Conservation (phyloP, 2,113 vertebrate genomes). For the Picathartes gymnocephalus region DNA sequence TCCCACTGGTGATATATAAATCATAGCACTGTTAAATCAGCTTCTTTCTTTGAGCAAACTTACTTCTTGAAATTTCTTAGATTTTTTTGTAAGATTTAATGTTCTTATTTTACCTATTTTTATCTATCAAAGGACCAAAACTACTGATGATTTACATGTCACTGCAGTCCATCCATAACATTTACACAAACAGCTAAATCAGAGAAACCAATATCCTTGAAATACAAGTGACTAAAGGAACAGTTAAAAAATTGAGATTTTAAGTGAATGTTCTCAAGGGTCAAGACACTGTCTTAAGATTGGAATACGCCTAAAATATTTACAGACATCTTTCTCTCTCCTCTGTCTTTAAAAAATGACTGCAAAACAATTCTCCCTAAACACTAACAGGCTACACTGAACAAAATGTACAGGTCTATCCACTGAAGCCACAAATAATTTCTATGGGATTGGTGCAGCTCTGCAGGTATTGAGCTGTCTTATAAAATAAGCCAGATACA, state of each 20-base stretch:
- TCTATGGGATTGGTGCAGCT: not conserved
- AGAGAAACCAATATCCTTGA: not conserved
- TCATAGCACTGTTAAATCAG: not conserved
- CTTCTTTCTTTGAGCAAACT: not conserved
- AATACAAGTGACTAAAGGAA: not conserved
- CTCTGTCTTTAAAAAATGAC: not conserved
- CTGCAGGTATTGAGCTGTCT: not conserved
- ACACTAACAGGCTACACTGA: not conserved
- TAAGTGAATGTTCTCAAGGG: not conserved
- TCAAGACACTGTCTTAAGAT: not conserved
- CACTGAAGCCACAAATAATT: not conserved
- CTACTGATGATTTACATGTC: not conserved
- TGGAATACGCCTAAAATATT: not conserved
- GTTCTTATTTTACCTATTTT: not conserved
- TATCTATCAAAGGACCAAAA: not conserved
- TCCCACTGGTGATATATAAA: constrained; percentile 21
- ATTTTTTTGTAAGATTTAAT: not conserved
- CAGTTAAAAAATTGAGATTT: not conserved
- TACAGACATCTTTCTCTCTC: not conserved
- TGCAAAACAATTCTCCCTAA: not conserved
- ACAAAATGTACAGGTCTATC: not conserved
- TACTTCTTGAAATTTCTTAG: not conserved
- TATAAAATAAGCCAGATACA: not conserved
- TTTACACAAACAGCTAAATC: not conserved
- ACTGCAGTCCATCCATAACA: not conserved